Evolutionary conservation across 2,888 invertebrate species (phyloP).

Genomic region (Stegana nigrithorax): DNA sequence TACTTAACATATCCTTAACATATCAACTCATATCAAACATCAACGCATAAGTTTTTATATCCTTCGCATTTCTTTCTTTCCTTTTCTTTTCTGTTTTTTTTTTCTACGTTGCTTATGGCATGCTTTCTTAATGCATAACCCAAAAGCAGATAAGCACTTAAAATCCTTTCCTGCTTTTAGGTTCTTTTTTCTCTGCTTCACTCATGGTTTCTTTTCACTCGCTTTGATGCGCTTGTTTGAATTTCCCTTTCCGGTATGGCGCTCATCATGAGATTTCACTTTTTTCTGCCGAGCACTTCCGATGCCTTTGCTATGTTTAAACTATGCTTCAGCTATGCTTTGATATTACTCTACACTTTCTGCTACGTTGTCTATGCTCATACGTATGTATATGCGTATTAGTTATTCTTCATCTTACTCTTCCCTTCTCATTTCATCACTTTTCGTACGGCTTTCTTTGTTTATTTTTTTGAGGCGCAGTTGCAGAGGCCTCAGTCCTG

Average conservation of each 20-base stretch:
- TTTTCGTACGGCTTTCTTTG: too few relatives aligned
- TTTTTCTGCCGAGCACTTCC: conserved; percentile 20
- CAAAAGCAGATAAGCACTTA: conserved; percentile 8
- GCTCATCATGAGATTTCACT: conserved; percentile 15
- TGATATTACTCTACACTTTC: too few relatives aligned
- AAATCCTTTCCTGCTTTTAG: conserved; percentile 11
- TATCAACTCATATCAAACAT: conserved; percentile 11
- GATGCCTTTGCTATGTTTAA: too few relatives aligned
- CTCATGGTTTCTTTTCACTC: not conserved
- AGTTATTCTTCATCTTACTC: too few relatives aligned
- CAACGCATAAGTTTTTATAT: conserved; percentile 11
- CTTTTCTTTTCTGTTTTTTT: not conserved
- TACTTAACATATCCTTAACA: conserved; percentile 13
- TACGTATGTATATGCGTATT: too few relatives aligned
- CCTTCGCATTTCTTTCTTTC: not conserved
- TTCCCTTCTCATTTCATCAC: too few relatives aligned
- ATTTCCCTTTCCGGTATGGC: conserved; percentile 15
- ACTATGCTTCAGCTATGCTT: too few relatives aligned
- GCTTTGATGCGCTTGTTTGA: conserved; percentile 7
- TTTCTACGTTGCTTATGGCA: not conserved
- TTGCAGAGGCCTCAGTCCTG: too few relatives aligned
- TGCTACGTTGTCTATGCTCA: too few relatives aligned
- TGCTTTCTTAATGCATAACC: not conserved
- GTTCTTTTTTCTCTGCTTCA: not conserved
- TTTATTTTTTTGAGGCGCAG: too few relatives aligned